Evolutionary conservation across 2,797 vertebrate species (phyloP), one percentile per base, ranked within the genome.

Genomic region (Falco cherrug): DNA sequence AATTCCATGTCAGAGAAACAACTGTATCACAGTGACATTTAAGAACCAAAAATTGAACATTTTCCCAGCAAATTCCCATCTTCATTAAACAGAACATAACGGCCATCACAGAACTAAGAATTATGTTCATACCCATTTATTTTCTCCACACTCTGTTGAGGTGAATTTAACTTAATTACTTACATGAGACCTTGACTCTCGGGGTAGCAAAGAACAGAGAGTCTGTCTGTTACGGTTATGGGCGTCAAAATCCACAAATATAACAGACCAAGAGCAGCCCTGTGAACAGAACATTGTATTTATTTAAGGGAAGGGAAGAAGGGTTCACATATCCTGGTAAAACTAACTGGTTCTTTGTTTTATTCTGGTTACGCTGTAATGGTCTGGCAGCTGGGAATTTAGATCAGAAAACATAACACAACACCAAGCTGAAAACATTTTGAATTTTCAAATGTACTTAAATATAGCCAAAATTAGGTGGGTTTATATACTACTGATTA

Each of bases 181-280:
- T 97, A 99, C 99, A 64, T 99, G 99, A 76, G 99, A 99, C 94
- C 99, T 98, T 57, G 99, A 99, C 97, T 99, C 99, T 90, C 99
- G 97, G 61, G 99, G 99, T 61, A 99, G 98, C 65, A 99, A 93
- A 5, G 99, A 99, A 90, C 98, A 99, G 71, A 99, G 97, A 4
- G 99, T 99, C 96, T 99, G 99, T 51, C 99, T 98, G 98, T 99
- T 99, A 81, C 99, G 98, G 98, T 99, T 99, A 96, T 99, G 99
- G 89, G 99, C 99, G 65, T 99, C 99, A 41, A 99, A 98, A 98
- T 99, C 99, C 98, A 99, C 99, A 97, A 99, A 99, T 97, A 99
- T 99, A 93, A 99, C 99, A 25, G 99, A 99, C 99, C 99, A 99
- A 2, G 99, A 99, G 96, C 99, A 99, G 87, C 98, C 98, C 98